Conservation (phyloP, 2,113 vertebrate species). For the Hemichromis elongatus region DNA sequence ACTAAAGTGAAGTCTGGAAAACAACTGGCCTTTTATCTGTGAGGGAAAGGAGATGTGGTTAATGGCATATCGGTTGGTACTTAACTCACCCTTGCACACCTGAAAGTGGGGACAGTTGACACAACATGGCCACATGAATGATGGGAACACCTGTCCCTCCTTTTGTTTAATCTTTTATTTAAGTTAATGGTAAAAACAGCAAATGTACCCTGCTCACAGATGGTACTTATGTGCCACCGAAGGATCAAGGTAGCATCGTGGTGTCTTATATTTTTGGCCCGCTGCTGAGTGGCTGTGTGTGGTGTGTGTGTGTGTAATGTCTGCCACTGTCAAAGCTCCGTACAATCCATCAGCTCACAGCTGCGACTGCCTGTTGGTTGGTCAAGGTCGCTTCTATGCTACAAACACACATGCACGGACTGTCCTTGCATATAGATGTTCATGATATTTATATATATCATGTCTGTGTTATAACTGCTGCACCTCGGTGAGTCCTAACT, state of each 20-base stretch:
- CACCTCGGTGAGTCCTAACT: neutral
- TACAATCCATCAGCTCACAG: conserved; percentile 50
- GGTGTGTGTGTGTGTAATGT: neutral
- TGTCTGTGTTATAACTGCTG: neutral
- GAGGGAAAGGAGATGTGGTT: neutral
- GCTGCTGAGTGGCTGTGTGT: neutral
- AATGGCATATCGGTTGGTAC: neutral
- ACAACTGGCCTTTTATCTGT: neutral
- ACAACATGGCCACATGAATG: neutral
- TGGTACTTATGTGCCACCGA: neutral
- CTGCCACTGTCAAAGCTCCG: conserved; percentile 6
- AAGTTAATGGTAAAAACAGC: neutral
- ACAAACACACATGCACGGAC: neutral
- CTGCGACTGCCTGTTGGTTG: conserved; percentile 31
- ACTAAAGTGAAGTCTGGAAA: neutral
- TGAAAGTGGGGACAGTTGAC: neutral
- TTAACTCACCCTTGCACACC: neutral
- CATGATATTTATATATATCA: neutral
- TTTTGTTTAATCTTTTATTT: neutral
- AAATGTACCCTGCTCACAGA: neutral
- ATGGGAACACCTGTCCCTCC: neutral
- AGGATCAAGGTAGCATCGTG: neutral
- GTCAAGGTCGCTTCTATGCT: conserved; percentile 31
- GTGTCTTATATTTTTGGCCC: neutral
- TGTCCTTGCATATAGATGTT: neutral